These are phyloP conservation scores for Cheumatopsyche charites DNA, from an alignment of 1,140 invertebrate species.

Conservation along the genomic window DNA sequence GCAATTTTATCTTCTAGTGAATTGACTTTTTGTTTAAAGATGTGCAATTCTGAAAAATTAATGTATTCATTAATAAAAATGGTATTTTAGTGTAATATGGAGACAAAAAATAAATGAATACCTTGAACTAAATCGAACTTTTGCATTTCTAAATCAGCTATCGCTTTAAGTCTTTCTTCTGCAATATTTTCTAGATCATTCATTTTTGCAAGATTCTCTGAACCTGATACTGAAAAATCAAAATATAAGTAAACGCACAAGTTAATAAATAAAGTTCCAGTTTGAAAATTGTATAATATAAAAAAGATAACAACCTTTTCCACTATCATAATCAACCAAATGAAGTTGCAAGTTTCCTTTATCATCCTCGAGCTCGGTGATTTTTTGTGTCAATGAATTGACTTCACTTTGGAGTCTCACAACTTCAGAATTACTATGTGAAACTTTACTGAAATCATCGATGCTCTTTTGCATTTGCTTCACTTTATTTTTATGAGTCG, in stretches of 20 bases:
- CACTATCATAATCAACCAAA: conserved; percentile 81
- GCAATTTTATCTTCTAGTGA: conserved; percentile 67
- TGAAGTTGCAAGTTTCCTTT: conserved; percentile 86
- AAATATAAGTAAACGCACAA: too few species aligned
- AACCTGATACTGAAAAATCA: conserved; percentile 58
- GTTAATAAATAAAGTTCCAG: neutral
- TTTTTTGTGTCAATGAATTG: conserved; percentile 73
- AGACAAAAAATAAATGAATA: conserved; percentile 48
- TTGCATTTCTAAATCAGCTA: conserved; percentile 68
- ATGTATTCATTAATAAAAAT: conserved; percentile 31
- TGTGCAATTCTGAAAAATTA: conserved; percentile 62
- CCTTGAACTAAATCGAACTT: conserved; percentile 72
- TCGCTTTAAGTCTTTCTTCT: conserved; percentile 63
- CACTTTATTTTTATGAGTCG: conserved; percentile 77
- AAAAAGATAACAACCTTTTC: conserved; percentile 61
- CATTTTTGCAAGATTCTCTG: conserved; percentile 58
- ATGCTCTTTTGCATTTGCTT: conserved; percentile 85
- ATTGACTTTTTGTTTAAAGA: conserved; percentile 63
- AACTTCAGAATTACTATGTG: conserved; percentile 72
- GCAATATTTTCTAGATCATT: conserved; percentile 61
- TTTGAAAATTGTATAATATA: neutral
- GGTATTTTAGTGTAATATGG: neutral
- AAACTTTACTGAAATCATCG: conserved; percentile 75
- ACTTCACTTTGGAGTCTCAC: conserved; percentile 65
- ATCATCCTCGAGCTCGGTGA: conserved; percentile 86